Base-by-base conservation (phyloP, 2,797 vertebrate genomes). In the Fratercula arctica region DNA sequence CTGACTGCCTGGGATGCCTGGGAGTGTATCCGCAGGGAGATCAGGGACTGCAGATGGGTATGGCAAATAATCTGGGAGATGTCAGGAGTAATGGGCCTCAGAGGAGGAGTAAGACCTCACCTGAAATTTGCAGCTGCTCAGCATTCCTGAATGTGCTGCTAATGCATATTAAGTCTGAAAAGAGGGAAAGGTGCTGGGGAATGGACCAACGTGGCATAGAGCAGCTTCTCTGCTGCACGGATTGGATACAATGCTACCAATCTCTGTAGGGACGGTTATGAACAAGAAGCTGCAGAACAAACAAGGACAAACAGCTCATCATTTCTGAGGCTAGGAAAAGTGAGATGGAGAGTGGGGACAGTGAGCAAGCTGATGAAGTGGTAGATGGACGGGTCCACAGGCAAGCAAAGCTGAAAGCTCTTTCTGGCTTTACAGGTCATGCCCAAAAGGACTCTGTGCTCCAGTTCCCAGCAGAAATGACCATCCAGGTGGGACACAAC, bases 121-220 rank as follows among this genome's bases (percentile, higher is more conserved):
- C 18, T 10, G 21, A 28, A 21, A 28, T n/a, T 41, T 41, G 23
- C 35, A 63, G 59, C 41, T 41, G 41, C 41, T 41, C 41, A 41
- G 41, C 41, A 41, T 41, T 41, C 41, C 41, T 41, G 19, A 48
- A 18, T 7, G 50, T 56, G 6, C 28, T 48, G 10, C 29, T 64
- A 48, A 26, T 39, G 10, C 37, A 39, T 39, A 39, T 39, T 46
- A 31, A 3, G 26, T 10, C 50, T 37, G 18, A 46, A 33, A 57
- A 39, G 25, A 57, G 0, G 16, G 28, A n/a, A 48, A 7, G 43
- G 29, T 48, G 13, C 6, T 12, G 14, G 25, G 46, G 37, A 23
- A 12, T 0, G 6, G 37, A 70, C 16, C 2, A 0, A 51, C 43
- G 31, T 0, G 2, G 6, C 5, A 3, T 33, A 39, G 2, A 41